Evolutionary conservation across 2,113 vertebrate genomes (phyloP).

Genomic region (Sander lucioperca): DNA sequence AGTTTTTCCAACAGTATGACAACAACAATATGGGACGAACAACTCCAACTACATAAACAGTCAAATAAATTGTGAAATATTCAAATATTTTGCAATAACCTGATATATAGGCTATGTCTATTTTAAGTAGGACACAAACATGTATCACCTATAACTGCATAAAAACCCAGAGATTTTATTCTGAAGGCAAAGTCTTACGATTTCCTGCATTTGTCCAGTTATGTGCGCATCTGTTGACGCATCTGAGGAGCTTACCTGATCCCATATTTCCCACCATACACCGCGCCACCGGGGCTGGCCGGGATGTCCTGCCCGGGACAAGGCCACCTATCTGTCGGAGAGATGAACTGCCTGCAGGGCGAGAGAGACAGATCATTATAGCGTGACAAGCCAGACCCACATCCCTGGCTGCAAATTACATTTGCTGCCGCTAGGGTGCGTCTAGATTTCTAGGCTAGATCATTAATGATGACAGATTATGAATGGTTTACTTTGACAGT

Average conservation of each 20-base stretch:
- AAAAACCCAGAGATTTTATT: constrained; percentile 25
- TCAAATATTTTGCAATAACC: background rate
- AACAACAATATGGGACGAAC: background rate
- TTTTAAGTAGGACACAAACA: background rate
- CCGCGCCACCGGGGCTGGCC: constrained; percentile 51
- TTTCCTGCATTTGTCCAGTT: constrained; percentile 18
- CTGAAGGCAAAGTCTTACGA: background rate
- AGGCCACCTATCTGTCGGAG: constrained; percentile 49
- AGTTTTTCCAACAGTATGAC: background rate
- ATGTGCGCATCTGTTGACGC: background rate
- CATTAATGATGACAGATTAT: no score
- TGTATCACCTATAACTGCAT: background rate
- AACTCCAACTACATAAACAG: background rate
- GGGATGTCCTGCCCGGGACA: constrained; percentile 16
- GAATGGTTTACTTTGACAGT: no score
- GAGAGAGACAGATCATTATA: background rate
- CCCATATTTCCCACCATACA: constrained; percentile 76
- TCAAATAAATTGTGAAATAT: background rate
- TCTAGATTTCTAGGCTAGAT: no score
- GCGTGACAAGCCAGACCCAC: no score
- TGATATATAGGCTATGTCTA: background rate
- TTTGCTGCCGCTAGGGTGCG: no score
- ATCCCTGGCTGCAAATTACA: no score
- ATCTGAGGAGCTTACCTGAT: constrained; percentile 78
- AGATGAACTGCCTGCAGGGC: constrained; percentile 25